phyloP scores from a whole-genome alignment of 2,797 vertebrate species.

The Falco novaeseelandiae region DNA sequence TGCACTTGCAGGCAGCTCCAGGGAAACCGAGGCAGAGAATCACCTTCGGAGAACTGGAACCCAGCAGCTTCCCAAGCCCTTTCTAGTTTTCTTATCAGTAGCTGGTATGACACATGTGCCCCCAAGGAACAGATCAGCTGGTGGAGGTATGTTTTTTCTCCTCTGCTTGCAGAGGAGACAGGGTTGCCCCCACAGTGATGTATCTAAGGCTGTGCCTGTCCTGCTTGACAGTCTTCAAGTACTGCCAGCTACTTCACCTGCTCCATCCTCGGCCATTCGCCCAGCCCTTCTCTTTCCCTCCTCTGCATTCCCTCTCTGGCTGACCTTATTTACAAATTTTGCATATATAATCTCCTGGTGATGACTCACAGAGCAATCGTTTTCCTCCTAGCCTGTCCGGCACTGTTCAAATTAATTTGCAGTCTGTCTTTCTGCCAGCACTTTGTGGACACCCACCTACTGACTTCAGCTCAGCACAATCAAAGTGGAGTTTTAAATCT shows the following conservation, averaged over 20 bases:
- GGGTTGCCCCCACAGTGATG: background rate
- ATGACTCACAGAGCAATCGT: background rate
- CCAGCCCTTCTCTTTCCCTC: background rate
- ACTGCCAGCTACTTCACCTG: background rate
- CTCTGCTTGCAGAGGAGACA: background rate
- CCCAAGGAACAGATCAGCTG: background rate
- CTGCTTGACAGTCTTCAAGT: background rate
- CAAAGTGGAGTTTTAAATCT: background rate
- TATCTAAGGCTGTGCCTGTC: background rate
- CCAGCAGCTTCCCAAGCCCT: background rate
- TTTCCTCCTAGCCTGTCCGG: background rate
- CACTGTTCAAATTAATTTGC: conserved; percentile 7
- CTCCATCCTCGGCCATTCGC: background rate
- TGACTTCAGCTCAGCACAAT: background rate
- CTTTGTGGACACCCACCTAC: background rate
- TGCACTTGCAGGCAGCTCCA: rapidly evolving
- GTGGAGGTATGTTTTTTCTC: background rate
- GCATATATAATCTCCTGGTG: background rate
- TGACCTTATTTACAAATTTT: conserved; percentile 50
- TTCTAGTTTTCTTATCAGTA: background rate
- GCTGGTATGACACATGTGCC: background rate
- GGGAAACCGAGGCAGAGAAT: background rate
- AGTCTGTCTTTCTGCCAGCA: background rate
- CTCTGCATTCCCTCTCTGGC: background rate
- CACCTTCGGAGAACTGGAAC: rapidly evolving